Evolutionary conservation across 2,888 invertebrate genomes (phyloP), one percentile per base, ranked within the genome.

Genomic region (Calameuta idolon): DNA sequence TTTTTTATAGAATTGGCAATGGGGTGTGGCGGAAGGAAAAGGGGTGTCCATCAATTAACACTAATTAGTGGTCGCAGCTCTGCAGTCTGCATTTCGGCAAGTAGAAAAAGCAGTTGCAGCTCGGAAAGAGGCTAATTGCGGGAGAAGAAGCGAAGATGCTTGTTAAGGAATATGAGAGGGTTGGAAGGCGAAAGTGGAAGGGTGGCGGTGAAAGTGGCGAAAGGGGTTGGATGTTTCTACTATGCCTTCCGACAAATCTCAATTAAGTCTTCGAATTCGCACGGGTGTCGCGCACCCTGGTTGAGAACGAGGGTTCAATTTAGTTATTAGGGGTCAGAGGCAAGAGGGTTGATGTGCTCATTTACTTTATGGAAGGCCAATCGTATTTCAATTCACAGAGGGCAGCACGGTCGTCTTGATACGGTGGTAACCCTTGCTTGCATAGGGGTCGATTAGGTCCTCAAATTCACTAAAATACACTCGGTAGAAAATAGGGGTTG

Each of bases 31-130:
- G 23, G 23, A 3, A 23, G 15, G 9, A 12, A 33, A 12, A 33
- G 75, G 3, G 75, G n/a, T 82, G 84, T 84, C 86, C 83, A 84
- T 85, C 85, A 86, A 87, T 87, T 87, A 86, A 82, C 78, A 76
- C 83, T 83, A 84, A 84, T 85, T 86, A 86, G 80, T 37, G 74
- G 37, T 77, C 69, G 79, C 74, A 76, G 76, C 78, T 76, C 76
- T 79, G 11, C 23, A 40, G 35, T 69, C 75, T 74, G 68, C 35
- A 69, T 69, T 69, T 69, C 33, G 73, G 69, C 79, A 75, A 78
- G 80, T 79, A 68, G 82, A 81, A 85, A 83, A 84, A 83, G 75
- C 79, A 78, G 76, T 75, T 79, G 74, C 75, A 23, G 23, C 55
- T 55, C 35, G 33, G 37, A 69, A 71, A 74, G 31, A 74, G 73